Conservation (phyloP, 2,797 vertebrate species). For the Gymnocypris eckloni region DNA sequence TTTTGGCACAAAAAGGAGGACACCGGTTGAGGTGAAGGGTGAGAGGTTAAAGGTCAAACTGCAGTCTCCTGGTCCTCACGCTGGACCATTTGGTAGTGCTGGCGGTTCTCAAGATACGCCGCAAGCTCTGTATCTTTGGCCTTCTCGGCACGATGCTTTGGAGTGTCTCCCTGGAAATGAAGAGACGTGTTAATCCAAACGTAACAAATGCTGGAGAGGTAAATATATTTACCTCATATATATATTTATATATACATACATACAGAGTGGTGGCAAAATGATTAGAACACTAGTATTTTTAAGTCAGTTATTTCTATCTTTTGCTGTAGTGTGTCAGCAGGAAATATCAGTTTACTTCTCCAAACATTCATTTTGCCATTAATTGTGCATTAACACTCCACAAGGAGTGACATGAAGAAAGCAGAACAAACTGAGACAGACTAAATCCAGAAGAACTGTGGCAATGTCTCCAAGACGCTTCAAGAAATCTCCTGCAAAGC, state of each 20-base stretch:
- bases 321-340: no score
- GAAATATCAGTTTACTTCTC: no score
- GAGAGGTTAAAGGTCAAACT: constrained; percentile 80
- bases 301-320: no score
- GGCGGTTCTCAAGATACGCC: constrained; percentile 92
- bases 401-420: no score
- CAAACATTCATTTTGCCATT: no score
- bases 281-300: no score
- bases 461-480: not conserved
- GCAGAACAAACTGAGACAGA: no score
- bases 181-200: constrained; percentile 17
- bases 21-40: constrained; percentile 27
- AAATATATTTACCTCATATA: not conserved
- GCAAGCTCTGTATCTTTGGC: constrained; percentile 89
- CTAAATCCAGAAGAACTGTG: not conserved
- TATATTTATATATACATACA: no score
- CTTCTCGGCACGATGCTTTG: constrained; percentile 91
- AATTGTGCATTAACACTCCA: no score
- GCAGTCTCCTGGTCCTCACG: constrained; percentile 96
- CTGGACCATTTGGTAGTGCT: constrained; percentile 98
- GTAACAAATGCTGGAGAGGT: not conserved
- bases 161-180: constrained; percentile 87
- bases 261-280: no score
- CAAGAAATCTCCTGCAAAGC: no score
- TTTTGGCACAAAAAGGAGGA: constrained; percentile 56